Base-by-base conservation (phyloP, 2,797 vertebrate genomes). In the Enteromius paludinosus region DNA sequence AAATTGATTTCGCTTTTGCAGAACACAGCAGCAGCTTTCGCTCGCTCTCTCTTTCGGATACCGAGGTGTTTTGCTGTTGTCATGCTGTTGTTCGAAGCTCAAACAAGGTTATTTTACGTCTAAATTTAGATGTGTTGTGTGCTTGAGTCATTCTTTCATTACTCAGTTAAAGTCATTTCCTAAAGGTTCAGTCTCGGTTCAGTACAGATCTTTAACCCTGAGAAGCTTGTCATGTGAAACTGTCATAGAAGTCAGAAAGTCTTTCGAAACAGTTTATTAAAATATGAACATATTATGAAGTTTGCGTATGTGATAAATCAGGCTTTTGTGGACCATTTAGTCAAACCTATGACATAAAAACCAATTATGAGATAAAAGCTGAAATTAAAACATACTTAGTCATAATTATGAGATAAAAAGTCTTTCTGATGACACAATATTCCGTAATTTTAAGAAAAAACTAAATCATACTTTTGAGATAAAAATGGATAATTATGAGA, bases 131-230 rank as follows among this genome's bases (percentile, higher is more conserved):
- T 1, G 49, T 28, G 33, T 14, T 2, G 45, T 30, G 23, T 5
- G 30, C 30, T 56, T 15, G 38, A 41, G 35, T 68, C 65, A 15
- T 43, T 23, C 35, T 68, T 35, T 54, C 18, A 15, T 20, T 35
- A 7, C 6, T 11, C 12, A 8, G 9, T 6, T 49, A 3, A 9
- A 7, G 11, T 38, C 59, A 0, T 62, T 30, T 30, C 25, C 43
- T 30, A 17, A 71, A 71, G 71, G n/a, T 10, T 33, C 41, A 59
- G 41, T 91, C 84, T 93, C 89, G 76, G 87, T 23, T 73, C 87
- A 92, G 91, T 92, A 92, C 92, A 93, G 92, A 88, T 89, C 89
- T 86, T 92, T 92, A 65, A 65, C 43, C 12, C 20, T 8, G 33
- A 25, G 54, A 74, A 54, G 45, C 69, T 45, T 49, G 45, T 20